phyloP scores from a whole-genome alignment of 1,140 invertebrate genomes.

The Hyles vespertilio region DNA sequence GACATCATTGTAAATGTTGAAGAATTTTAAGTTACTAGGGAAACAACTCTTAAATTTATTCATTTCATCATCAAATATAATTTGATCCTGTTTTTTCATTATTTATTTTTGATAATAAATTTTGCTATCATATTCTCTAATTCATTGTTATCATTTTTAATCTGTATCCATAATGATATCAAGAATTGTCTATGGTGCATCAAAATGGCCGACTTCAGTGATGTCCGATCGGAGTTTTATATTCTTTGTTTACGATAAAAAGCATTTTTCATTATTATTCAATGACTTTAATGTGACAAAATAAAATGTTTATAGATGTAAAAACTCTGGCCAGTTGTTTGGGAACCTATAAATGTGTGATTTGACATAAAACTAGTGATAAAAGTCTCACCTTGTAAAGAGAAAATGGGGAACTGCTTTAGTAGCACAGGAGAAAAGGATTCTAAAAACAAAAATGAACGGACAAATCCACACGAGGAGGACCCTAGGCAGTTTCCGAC shows the following conservation, averaged over 20 bases:
- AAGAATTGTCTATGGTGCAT: slow-evolving; percentile 54
- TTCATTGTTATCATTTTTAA: not conserved
- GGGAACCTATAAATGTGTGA: slow-evolving; percentile 65
- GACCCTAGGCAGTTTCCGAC: slow-evolving; percentile 78
- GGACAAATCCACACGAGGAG: slow-evolving; percentile 79
- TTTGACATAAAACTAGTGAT: slow-evolving; percentile 70
- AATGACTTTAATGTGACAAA: slow-evolving; percentile 61
- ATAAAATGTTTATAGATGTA: slow-evolving; percentile 71
- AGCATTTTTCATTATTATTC: slow-evolving; percentile 49
- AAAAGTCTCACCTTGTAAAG: slow-evolving; percentile 73
- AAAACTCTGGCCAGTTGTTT: slow-evolving; percentile 56
- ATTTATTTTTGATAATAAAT: not conserved
- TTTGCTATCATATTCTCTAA: not conserved
- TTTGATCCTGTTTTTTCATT: not conserved
- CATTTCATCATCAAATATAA: not conserved
- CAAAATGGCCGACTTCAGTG: slow-evolving; percentile 67
- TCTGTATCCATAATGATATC: slow-evolving; percentile 1
- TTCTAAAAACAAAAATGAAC: slow-evolving; percentile 79
- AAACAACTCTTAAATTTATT: too few relatives aligned
- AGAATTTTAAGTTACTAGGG: too few relatives aligned
- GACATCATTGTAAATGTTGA: too few relatives aligned
- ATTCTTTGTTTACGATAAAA: slow-evolving; percentile 73
- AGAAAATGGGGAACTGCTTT: slow-evolving; percentile 84
- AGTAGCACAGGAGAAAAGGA: slow-evolving; percentile 81
- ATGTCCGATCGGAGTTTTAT: slow-evolving; percentile 63